These are phyloP conservation scores for Tyria jacobaeae DNA, from an alignment of 2,888 invertebrate genomes.

Conservation along the genomic window DNA sequence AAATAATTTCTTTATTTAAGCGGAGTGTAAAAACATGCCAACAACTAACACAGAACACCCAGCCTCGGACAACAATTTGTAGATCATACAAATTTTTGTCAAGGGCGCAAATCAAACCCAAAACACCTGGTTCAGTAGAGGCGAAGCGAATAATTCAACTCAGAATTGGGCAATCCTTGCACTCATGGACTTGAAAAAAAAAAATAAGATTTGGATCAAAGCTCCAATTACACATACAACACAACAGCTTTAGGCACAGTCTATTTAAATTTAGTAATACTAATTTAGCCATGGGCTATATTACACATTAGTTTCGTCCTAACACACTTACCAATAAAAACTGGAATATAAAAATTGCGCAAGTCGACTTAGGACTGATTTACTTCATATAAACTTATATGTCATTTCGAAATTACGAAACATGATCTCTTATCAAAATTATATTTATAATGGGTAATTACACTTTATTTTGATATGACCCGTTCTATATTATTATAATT, in stretches of 20 bases:
- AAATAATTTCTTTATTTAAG: no score
- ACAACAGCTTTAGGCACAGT: neutral
- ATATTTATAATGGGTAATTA: conserved; percentile 11
- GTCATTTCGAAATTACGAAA: conserved; percentile 23
- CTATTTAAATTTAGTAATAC: conserved; percentile 11
- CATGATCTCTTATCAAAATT: conserved; percentile 10
- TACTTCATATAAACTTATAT: conserved; percentile 20
- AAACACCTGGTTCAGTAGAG: no score
- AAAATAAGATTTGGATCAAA: conserved; percentile 4
- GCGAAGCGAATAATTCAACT: no score
- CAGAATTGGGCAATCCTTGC: no score
- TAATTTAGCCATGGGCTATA: conserved; percentile 21
- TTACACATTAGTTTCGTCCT: conserved; percentile 26
- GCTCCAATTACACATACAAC: no score
- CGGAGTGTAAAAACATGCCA: no score
- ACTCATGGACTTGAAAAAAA: no score
- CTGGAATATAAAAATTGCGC: neutral
- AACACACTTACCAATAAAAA: conserved; percentile 2
- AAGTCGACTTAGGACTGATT: conserved; percentile 27
- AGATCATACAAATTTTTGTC: no score
- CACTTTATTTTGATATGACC: neutral
- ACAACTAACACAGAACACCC: no score
- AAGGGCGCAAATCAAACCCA: no score
- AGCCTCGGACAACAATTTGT: no score
- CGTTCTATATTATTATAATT: no score